A percentile compares a stretch with the other conserved stretches of the same genome.
Evolutionary conservation across 2,888 invertebrate genomes (phyloP).

Genomic region (Sesia apiformis): DNA sequence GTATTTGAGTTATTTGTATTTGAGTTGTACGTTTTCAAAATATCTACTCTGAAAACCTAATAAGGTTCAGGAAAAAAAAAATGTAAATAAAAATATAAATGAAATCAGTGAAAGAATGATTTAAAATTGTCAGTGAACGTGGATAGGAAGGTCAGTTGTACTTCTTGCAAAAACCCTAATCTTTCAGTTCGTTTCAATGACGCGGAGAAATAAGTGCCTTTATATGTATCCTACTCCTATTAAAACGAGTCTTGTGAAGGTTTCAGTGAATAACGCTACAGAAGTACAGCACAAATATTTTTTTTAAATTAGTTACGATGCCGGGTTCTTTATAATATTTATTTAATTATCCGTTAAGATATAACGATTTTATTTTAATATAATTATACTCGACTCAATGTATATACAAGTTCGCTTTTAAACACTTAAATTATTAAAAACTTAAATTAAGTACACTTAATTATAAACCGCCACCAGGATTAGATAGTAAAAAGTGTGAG

Average conservation of each 20-base stretch:
- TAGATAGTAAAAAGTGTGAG: background rate
- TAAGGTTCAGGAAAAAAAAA: too few species aligned
- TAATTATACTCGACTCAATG: too few species aligned
- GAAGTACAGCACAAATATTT: constrained; percentile 15
- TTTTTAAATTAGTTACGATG: constrained; percentile 6
- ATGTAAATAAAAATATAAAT: background rate
- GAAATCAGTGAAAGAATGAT: too few species aligned
- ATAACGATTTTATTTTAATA: too few species aligned
- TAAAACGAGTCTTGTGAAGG: constrained; percentile 12
- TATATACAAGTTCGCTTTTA: too few species aligned
- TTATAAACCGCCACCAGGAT: background rate
- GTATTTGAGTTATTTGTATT: too few species aligned
- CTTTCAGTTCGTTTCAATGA: constrained; percentile 35
- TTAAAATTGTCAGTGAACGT: constrained; percentile 31
- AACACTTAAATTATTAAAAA: background rate
- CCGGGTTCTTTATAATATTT: constrained; percentile 1
- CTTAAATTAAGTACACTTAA: background rate
- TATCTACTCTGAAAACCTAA: too few species aligned
- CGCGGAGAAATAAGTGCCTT: constrained; percentile 35
- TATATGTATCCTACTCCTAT: constrained; percentile 8
- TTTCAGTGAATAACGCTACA: background rate
- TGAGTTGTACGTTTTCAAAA: too few species aligned
- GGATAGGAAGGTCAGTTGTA: constrained; percentile 31
- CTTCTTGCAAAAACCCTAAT: constrained; percentile 33
- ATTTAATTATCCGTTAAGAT: too few species aligned